phyloP scores from a whole-genome alignment of 2,797 vertebrate species.

The Tragopan temminckii region DNA sequence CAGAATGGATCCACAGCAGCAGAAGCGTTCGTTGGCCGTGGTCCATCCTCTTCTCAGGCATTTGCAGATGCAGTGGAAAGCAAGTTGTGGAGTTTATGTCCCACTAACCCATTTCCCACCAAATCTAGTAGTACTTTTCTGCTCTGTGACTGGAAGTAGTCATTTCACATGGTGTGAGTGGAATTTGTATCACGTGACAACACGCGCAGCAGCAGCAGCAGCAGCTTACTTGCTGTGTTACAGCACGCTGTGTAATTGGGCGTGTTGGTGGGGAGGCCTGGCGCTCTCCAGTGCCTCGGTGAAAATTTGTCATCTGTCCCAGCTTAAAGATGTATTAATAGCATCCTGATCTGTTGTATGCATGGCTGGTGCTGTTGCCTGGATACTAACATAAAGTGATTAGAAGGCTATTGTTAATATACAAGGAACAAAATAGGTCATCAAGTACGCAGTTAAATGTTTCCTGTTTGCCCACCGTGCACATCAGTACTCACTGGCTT shows the following conservation, averaged over 20 bases:
- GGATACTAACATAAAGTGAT: constrained; percentile 45
- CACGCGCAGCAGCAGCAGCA: neutral
- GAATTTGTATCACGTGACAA: neutral
- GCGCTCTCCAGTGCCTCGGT: constrained; percentile 7
- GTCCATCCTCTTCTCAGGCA: neutral
- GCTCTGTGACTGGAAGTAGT: neutral
- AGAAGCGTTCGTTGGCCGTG: neutral
- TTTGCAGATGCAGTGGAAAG: neutral
- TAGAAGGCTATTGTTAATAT: constrained; percentile 46
- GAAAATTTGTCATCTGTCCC: constrained; percentile 36
- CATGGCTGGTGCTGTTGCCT: constrained; percentile 42
- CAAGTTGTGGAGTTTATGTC: neutral
- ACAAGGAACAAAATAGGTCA: constrained; percentile 28
- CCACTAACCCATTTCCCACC: neutral
- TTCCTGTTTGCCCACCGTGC: rapidly evolving
- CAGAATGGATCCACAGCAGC: rapidly evolving
- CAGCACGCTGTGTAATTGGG: neutral
- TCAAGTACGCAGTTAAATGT: neutral
- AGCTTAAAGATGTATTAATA: constrained; percentile 46
- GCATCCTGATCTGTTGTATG: constrained; percentile 25
- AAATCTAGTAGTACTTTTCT: neutral
- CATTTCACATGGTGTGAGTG: neutral
- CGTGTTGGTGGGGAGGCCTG: neutral
- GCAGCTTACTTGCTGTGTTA: neutral
- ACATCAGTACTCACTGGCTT: neutral